Evolutionary conservation across 2,113 vertebrate species (phyloP).

Genomic region (Syngnathus floridae): DNA sequence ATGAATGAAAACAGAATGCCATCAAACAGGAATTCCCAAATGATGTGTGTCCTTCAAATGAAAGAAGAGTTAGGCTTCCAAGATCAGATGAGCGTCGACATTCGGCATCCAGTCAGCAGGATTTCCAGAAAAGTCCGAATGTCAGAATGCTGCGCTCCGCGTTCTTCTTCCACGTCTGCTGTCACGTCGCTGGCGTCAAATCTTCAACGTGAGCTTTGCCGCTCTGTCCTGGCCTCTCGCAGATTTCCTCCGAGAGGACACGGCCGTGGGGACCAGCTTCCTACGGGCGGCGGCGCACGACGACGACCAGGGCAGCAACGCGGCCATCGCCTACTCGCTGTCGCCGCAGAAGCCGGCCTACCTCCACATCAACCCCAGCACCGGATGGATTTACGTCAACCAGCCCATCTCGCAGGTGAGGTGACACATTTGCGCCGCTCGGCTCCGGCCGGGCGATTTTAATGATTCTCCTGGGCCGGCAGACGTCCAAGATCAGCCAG

Average conservation of each 20-base stretch:
- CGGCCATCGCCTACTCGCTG: constrained; percentile 78
- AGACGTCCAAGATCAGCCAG: constrained; percentile 76
- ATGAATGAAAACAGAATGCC: not conserved
- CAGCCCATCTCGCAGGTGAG: constrained; percentile 76
- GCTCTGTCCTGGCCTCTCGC: constrained; percentile 2
- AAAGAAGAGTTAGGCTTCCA: no score
- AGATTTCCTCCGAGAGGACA: constrained; percentile 85
- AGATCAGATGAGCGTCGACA: constrained; percentile 19
- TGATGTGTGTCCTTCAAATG: not conserved
- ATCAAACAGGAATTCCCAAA: not conserved
- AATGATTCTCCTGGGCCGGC: not conserved
- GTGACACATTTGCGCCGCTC: not conserved
- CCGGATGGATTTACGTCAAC: constrained; percentile 84
- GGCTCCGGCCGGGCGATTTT: no score
- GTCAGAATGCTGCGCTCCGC: constrained; percentile 41
- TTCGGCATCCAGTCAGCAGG: constrained; percentile 44
- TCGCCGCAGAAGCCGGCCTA: constrained; percentile 73
- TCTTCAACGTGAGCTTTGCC: not conserved
- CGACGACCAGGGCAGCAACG: constrained; percentile 82
- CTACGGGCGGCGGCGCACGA: constrained; percentile 79
- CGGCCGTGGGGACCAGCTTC: constrained; percentile 80
- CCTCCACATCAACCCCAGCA: constrained; percentile 81
- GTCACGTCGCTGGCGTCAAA: not conserved
- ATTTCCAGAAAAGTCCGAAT: constrained; percentile 39
- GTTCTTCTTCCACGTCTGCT: constrained; percentile 14